These are phyloP conservation scores for Scartelaos histophorus DNA, from an alignment of 2,113 vertebrate species.

Conservation along the genomic window DNA sequence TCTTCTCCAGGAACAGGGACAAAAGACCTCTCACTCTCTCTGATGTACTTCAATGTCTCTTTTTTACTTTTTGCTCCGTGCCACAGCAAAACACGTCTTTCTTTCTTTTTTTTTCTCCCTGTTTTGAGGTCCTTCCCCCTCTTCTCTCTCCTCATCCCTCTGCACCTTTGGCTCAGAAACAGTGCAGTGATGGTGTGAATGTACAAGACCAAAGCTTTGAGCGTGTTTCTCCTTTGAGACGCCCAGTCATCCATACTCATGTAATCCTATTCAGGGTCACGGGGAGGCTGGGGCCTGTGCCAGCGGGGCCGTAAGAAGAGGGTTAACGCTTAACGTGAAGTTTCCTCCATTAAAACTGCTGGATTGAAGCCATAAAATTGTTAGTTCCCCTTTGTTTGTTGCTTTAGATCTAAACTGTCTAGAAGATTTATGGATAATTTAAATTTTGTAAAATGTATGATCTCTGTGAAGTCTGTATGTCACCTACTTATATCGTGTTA, in stretches of 20 bases:
- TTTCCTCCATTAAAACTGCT: background rate
- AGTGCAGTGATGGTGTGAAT: slow-evolving; percentile 25
- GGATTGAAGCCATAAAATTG: too few relatives aligned
- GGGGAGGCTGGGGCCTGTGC: slow-evolving; percentile 36
- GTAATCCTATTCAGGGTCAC: slow-evolving; percentile 54
- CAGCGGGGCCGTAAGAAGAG: slow-evolving; percentile 35
- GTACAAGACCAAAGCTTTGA: slow-evolving; percentile 29
- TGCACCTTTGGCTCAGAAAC: slow-evolving; percentile 15
- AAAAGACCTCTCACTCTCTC: slow-evolving; percentile 58
- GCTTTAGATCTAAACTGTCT: background rate
- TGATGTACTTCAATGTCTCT: slow-evolving; percentile 51
- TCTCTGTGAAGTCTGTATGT: too few relatives aligned
- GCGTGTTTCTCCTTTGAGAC: slow-evolving; percentile 42
- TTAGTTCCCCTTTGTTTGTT: background rate
- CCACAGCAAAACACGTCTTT: slow-evolving; percentile 34
- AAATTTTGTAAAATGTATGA: too few relatives aligned
- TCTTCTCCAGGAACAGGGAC: slow-evolving; percentile 55
- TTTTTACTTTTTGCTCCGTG: slow-evolving; percentile 51
- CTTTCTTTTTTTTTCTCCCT: slow-evolving; percentile 17
- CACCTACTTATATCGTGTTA: too few relatives aligned
- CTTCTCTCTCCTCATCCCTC: slow-evolving; percentile 9
- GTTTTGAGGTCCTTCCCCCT: slow-evolving; percentile 2
- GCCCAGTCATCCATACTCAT: slow-evolving; percentile 45
- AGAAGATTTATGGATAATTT: too few relatives aligned
- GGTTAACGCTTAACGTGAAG: slow-evolving; percentile 4